A percentile compares a stretch with the other conserved stretches of the same genome.
These are phyloP conservation scores for Sthenelais limicola DNA, from an alignment of 2,888 invertebrate species.

Conservation along the genomic window DNA sequence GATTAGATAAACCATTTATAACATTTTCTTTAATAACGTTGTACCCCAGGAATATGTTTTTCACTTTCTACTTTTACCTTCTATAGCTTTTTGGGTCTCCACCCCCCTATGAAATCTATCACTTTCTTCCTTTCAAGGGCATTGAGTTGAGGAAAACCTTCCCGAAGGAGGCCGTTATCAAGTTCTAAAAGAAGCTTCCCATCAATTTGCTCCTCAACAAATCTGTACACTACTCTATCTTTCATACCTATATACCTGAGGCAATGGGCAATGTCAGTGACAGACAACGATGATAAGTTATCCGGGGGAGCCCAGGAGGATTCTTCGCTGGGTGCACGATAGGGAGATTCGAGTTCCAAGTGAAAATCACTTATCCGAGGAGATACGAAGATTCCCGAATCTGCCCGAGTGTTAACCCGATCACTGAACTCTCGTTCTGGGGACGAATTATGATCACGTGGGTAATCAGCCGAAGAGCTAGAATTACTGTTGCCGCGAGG, in stretches of 20 bases:
- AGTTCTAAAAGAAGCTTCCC: conserved; percentile 65
- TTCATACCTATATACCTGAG: conserved; percentile 69
- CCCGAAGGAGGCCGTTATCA: conserved; percentile 62
- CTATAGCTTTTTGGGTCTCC: conserved; percentile 65
- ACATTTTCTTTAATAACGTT: too few species aligned
- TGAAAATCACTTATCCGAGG: conserved; percentile 21
- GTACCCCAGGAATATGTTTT: too few species aligned
- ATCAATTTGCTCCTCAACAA: conserved; percentile 68
- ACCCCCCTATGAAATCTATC: conserved; percentile 67
- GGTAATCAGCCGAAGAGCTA: conserved; percentile 1
- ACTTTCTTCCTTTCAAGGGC: conserved; percentile 68
- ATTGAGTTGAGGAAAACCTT: conserved; percentile 69
- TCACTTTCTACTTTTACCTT: too few species aligned
- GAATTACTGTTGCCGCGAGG: not conserved
- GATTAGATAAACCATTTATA: too few species aligned
- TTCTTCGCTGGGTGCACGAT: conserved; percentile 45
- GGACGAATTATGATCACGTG: not conserved
- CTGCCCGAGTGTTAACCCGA: not conserved
- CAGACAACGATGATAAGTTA: conserved; percentile 58
- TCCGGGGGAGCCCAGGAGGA: conserved; percentile 66
- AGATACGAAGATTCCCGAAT: conserved; percentile 37
- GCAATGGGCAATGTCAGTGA: conserved; percentile 64
- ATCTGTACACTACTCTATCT: conserved; percentile 62
- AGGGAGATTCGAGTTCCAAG: conserved; percentile 31
- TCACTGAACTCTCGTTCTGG: conserved; percentile 26